Evolutionary conservation across 2,113 vertebrate genomes (phyloP).

Genomic region (Plecotus auritus): DNA sequence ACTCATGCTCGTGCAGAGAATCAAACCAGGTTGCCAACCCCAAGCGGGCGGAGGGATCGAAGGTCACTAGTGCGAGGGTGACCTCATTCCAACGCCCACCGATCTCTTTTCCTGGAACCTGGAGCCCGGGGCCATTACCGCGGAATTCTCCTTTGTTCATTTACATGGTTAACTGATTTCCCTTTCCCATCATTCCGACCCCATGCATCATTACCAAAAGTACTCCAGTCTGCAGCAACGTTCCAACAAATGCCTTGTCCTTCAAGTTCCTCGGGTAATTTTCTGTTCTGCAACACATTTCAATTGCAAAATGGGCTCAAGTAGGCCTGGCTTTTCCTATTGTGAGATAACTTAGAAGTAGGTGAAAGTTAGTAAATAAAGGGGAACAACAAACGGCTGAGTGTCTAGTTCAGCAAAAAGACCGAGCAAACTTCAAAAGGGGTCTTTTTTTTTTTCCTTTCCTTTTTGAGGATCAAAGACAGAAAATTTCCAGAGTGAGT

Average conservation of each 20-base stretch:
- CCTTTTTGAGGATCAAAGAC: slow-evolving; percentile 23
- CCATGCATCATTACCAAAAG: slow-evolving; percentile 55
- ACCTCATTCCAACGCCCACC: neutral
- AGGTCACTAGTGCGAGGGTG: neutral
- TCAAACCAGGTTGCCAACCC: neutral
- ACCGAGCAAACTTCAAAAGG: neutral
- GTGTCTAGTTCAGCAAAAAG: neutral
- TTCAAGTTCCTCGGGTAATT: slow-evolving; percentile 12
- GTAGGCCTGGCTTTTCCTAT: neutral
- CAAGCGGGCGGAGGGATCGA: neutral
- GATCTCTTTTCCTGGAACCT: neutral
- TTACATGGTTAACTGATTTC: slow-evolving; percentile 37
- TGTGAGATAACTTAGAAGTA: slow-evolving; percentile 44
- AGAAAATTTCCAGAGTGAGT: neutral
- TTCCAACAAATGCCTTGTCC: neutral
- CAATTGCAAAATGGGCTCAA: slow-evolving; percentile 21
- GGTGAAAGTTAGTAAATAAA: slow-evolving; percentile 34
- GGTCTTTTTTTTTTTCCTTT: neutral
- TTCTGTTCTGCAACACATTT: slow-evolving; percentile 50
- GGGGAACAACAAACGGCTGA: slow-evolving; percentile 1
- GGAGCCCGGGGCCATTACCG: neutral
- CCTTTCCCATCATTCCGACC: slow-evolving; percentile 35
- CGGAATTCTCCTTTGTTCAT: slow-evolving; percentile 47
- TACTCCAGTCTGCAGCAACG: neutral
- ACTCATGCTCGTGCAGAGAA: neutral